phyloP scores from a whole-genome alignment of 2,113 vertebrate species.

The Choloepus hoffmanni region DNA sequence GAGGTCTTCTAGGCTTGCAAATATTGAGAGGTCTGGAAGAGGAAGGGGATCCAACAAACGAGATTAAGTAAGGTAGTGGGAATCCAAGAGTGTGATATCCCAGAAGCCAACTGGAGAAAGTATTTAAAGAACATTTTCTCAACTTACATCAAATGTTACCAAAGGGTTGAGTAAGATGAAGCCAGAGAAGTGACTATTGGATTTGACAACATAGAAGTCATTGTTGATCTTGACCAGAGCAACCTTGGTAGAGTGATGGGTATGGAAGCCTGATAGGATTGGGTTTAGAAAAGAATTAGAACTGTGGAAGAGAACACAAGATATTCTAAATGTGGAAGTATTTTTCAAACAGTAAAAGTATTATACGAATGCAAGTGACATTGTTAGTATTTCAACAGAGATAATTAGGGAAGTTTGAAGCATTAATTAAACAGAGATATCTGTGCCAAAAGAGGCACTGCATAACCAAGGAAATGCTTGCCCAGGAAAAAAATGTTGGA shows the following conservation, averaged over 20 bases:
- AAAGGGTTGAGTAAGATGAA: background rate
- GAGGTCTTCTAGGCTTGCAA: background rate
- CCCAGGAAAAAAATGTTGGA: background rate
- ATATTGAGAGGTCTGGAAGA: background rate
- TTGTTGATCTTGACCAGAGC: slow-evolving; percentile 7
- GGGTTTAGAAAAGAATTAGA: background rate
- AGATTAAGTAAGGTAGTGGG: background rate
- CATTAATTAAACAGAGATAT: background rate
- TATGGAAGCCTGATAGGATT: background rate
- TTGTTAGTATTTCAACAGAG: slow-evolving; percentile 49
- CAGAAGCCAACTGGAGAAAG: background rate
- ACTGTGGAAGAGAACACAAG: background rate
- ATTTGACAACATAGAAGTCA: background rate
- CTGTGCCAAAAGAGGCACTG: background rate
- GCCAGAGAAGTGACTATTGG: background rate
- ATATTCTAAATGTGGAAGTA: slow-evolving; percentile 2
- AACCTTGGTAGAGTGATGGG: background rate
- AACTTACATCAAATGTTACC: background rate
- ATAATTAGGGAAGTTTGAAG: background rate
- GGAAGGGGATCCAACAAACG: background rate
- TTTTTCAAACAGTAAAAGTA: slow-evolving; percentile 40
- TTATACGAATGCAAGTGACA: background rate
- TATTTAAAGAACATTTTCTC: background rate
- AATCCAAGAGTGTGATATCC: background rate
- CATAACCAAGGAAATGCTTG: slow-evolving; percentile 40